Evolutionary conservation across 2,113 vertebrate species (phyloP).

Genomic region (Galbula dea): DNA sequence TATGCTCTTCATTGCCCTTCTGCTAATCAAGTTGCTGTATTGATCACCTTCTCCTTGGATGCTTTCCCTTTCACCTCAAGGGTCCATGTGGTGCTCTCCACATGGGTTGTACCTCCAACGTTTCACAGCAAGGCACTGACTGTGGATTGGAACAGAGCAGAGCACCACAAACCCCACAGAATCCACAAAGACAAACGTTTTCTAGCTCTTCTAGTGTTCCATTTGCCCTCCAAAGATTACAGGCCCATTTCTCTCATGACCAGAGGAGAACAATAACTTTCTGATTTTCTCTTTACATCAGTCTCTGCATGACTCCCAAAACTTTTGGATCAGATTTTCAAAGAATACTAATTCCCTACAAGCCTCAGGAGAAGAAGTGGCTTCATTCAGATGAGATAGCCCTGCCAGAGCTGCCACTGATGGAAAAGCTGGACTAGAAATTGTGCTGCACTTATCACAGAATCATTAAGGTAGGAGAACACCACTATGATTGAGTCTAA

Average conservation of each 20-base stretch:
- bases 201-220: neutral
- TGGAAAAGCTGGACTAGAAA: neutral
- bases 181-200: neutral
- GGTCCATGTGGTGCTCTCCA: neutral
- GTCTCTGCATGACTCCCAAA: neutral
- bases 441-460: neutral
- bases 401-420: neutral
- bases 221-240: neutral
- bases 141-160: neutral
- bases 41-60: conserved; percentile 34
- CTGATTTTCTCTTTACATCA: neutral
- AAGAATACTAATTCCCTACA: conserved; percentile 9
- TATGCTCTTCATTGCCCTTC: neutral
- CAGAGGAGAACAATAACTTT: neutral
- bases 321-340: conserved; percentile 21
- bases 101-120: neutral
- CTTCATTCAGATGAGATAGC: neutral
- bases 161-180: neutral
- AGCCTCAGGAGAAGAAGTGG: neutral
- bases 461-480: too few relatives aligned
- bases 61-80: neutral
- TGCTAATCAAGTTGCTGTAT: conserved; percentile 27
- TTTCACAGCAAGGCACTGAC: neutral
- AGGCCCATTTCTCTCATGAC: neutral
- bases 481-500: too few relatives aligned